A percentile compares a stretch with the other conserved stretches of the same genome.
Conservation (phyloP, 2,888 invertebrate species). For the Dolichomitus sp. region DNA sequence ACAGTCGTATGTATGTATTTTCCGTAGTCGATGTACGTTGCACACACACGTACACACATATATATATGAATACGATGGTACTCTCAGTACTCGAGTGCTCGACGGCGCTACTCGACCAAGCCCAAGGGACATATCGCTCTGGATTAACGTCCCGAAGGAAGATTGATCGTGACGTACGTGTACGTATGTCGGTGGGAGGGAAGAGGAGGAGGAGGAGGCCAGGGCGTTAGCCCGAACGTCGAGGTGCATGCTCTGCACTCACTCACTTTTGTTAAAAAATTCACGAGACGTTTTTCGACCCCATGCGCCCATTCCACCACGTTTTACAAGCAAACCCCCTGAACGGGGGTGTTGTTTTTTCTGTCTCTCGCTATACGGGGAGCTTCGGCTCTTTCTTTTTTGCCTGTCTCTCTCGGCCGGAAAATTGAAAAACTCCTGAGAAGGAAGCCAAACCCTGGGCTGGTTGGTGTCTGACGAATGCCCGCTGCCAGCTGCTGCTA, state of each 20-base stretch:
- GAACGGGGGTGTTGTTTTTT: slow-evolving; percentile 2
- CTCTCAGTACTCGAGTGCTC: slow-evolving; percentile 57
- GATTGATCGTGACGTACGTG: slow-evolving; percentile 67
- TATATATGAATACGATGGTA: slow-evolving; percentile 15
- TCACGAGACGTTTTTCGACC: slow-evolving; percentile 67
- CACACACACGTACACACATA: not conserved
- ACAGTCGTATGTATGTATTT: not conserved
- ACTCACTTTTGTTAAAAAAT: slow-evolving; percentile 65
- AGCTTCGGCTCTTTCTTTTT: slow-evolving; percentile 5
- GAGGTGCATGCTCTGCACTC: slow-evolving; percentile 59
- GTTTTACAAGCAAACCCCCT: slow-evolving; percentile 11
- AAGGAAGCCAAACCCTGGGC: slow-evolving; percentile 49
- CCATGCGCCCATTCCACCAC: slow-evolving; percentile 16
- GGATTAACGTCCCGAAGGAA: slow-evolving; percentile 69
- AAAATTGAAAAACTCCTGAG: slow-evolving; percentile 64
- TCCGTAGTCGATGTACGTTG: not conserved
- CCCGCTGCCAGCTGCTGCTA: slow-evolving; percentile 49
- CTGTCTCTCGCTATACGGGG: slow-evolving; percentile 2
- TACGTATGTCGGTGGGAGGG: slow-evolving; percentile 36
- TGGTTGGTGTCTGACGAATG: slow-evolving; percentile 27
- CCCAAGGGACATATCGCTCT: slow-evolving; percentile 66
- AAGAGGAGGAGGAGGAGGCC: slow-evolving; percentile 18
- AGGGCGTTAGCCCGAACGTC: slow-evolving; percentile 57
- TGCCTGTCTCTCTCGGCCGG: slow-evolving; percentile 41
- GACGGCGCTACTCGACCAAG: slow-evolving; percentile 55